Base-by-base conservation (phyloP, 2,888 invertebrate genomes). In the Carpatolechia fugitivella region DNA sequence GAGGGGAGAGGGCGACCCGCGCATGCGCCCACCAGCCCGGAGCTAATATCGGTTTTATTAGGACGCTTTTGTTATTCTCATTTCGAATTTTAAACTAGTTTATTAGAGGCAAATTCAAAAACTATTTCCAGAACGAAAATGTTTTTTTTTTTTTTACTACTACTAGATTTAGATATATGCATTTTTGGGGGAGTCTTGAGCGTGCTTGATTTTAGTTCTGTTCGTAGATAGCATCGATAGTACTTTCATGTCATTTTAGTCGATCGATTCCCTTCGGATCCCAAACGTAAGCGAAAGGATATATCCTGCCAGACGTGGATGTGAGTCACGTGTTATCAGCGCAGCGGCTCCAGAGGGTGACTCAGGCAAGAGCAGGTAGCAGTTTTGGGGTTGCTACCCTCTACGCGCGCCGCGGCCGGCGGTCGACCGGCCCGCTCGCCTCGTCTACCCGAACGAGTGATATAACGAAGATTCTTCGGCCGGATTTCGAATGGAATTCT, bases 31-130 rank as follows among this genome's bases (percentile, higher is more conserved):
- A n/a, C 35, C 6, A 46, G 7, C 53, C 59, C 65, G 59, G 52
- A 63, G 53, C 78, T 81, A 76, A 80, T 86, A 87, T 87, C 82
- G 87, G 86, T 82, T 88, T 86, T 86, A 85, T 82, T 82, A 79
- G 70, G 74, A 78, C 74, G 79, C 78, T 82, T 82, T 82, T 81
- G 81, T 84, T 82, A 74, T 78, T 75, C 38, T 54, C 50, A 20
- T 55, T 50, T 51, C 44, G 18, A 50, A 51, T 36, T 50, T 48
- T 47, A 40, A 29, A 49, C 14, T 30, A n/a, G 31, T 47, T 47
- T 47, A 41, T 11, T 41, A 41, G 4, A 30, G 16, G 30, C 16
- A 31, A 47, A 47, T 47, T 31, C 13, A 13, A 31, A 16, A 20
- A 31, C 47, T 31, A 47, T 31, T 8, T 16, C 29, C 13, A 8